Base-by-base conservation (phyloP, 2,113 vertebrate species). In the Tachysurus vachellii region DNA sequence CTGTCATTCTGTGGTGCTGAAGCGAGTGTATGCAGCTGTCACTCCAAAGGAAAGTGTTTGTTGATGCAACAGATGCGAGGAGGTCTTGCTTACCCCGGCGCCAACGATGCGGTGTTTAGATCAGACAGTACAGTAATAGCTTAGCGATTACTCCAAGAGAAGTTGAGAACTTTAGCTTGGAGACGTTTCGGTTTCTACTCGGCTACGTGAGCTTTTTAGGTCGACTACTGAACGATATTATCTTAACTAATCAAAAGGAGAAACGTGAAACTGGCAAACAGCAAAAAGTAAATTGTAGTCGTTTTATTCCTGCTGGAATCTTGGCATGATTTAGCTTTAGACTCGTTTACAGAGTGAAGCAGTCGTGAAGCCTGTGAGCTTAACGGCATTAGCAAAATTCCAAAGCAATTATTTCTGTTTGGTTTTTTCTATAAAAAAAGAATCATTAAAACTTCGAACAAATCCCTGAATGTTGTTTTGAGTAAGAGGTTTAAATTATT, bases 1-100 rank as follows among this genome's bases (percentile, higher is more conserved):
- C 88, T 85, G 82, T 66, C 92, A 92, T 95, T 92, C 92, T 87
- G 89, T 9, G 86, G 76, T 66, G 71, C 83, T 86, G 89, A 91
- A 80, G 75, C 86, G 88, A 91, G 91, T 90, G 68, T 91, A 88
- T 7, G 64, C 94, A 95, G 94, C 93, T 94, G 94, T 94, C 90
- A 47, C 87, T 12, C 23, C 79, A 76, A 54, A 73, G 84, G 77
- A 83, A 62, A 50, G 87, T 88, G 86, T 91, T 89, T 85, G 70
- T 87, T 88, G 47, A 91, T 68, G 76, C 54, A 86, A 90, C 84
- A 91, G 90, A 90, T 42, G 75, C 66, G 85, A 47, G 47, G 73
- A 1, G 36, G n/a, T 16, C 54, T 85, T 70, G 66, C 83, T 89
- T 88, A 86, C 86, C 80, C 80, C 36, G 31, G 14, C 53, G 85